phyloP scores from a whole-genome alignment of 2,888 invertebrate genomes.

The Eupsilia transversa region DNA sequence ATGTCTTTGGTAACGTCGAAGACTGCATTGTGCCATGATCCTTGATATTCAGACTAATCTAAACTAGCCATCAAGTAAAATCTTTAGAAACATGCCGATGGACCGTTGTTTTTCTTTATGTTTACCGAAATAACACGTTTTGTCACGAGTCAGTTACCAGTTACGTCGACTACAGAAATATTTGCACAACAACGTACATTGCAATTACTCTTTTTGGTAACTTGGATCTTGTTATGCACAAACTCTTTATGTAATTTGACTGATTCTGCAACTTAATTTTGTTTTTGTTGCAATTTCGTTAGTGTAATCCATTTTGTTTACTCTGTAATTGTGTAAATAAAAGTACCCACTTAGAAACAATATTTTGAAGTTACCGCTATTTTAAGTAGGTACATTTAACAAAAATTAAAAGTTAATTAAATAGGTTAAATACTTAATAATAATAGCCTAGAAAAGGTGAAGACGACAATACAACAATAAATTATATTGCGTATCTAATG shows the following conservation, averaged over 20 bases:
- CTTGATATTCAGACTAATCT: background rate
- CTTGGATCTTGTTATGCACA: slow-evolving; percentile 34
- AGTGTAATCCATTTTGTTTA: background rate
- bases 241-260: slow-evolving; percentile 26
- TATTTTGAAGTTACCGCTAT: too few species aligned
- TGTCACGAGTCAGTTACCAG: slow-evolving; percentile 12
- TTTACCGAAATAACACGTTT: slow-evolving; percentile 24
- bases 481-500: too few species aligned
- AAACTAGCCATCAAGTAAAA: background rate
- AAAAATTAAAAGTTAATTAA: background rate
- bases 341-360: background rate
- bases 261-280: background rate
- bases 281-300: background rate
- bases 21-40: background rate
- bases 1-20: background rate
- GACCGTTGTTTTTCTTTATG: background rate
- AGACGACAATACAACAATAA: too few species aligned
- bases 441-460: too few species aligned
- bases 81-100: background rate
- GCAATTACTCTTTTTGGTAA: slow-evolving; percentile 37
- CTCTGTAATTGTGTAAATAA: background rate
- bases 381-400: background rate
- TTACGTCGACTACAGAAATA: slow-evolving; percentile 31
- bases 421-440: background rate
- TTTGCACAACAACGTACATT: slow-evolving; percentile 41